Evolutionary conservation across 2,113 vertebrate species (phyloP), one percentile per base, ranked within the genome.

Genomic region (Trogon melanurus): DNA sequence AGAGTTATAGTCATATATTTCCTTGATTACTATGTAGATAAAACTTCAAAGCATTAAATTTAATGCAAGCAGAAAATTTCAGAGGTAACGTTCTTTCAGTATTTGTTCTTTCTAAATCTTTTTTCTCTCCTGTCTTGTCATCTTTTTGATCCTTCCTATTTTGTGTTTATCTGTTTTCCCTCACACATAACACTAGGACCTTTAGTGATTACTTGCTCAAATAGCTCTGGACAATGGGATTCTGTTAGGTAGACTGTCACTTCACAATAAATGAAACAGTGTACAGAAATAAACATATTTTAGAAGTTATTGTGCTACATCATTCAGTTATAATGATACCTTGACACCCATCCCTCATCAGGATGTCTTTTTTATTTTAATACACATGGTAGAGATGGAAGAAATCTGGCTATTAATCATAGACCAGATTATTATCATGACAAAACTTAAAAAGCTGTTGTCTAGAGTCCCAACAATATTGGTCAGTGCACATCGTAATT

Each of bases 401-500:
- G 13, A 22, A 62, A 79, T 85, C 51, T 91, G 50, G 5, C 11
- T 87, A 51, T 80, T 90, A 86, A 64, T 88, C 92, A 47, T 13
- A n/a, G 56, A 38, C 16, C 54, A 50, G 88, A 74, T 92, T 93
- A 75, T 70, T 91, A 64, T 27, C 25, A 71, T 70, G 65, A 66
- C 36, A 86, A 79, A 29, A 45, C 29, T 70, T 82, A 80, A 92
- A 41, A 89, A 64, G 20, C 23, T 85, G 13, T 83, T 76, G 48
- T 74, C 67, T 80, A 32, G 44, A 53, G 20, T 61, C 71, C 74
- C 89, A 54, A 70, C 41, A 73, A 54, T 95, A 79, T 54, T 84
- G 38, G 20, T 76, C 91, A 86, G 85, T 88, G 56, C 34, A 58
- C 36, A 83, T 88, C 41, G 32, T 91, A 91, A 74, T 91, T 91